phyloP scores from a whole-genome alignment of 2,113 vertebrate species.

The Guaruba guarouba region DNA sequence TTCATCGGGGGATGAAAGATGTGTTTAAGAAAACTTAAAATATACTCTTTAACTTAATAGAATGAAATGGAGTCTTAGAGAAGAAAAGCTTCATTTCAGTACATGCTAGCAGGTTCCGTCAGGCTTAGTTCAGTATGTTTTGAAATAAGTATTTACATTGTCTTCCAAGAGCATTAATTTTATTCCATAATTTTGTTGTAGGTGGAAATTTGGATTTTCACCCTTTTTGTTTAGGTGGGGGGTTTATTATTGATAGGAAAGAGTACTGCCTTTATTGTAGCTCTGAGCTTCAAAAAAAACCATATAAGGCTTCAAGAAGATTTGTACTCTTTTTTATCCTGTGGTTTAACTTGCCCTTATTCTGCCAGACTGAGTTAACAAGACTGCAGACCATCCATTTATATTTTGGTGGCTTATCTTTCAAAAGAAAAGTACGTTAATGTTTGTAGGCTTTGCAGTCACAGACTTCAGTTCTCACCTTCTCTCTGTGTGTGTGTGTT shows the following conservation, averaged over 20 bases:
- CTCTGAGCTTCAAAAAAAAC: conserved; percentile 7
- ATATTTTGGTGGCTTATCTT: conserved; percentile 46
- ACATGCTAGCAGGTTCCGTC: neutral
- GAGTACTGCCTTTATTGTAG: neutral
- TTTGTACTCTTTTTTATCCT: conserved; percentile 23
- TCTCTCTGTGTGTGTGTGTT: neutral
- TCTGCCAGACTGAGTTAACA: conserved; percentile 58
- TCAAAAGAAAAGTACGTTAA: conserved; percentile 20
- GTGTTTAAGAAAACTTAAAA: neutral
- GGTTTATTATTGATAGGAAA: neutral
- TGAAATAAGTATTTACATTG: neutral
- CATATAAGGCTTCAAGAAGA: conserved; percentile 51
- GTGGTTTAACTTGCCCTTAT: conserved; percentile 49
- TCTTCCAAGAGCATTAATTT: neutral
- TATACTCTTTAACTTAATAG: neutral
- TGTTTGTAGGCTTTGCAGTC: conserved; percentile 3
- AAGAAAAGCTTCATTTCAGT: neutral
- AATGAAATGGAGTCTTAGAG: neutral
- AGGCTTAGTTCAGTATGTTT: neutral
- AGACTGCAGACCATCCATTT: conserved; percentile 29
- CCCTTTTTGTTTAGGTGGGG: neutral
- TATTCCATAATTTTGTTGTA: neutral
- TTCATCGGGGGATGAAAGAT: neutral
- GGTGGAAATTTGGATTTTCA: neutral
- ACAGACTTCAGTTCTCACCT: neutral